phyloP scores from a whole-genome alignment of 1,140 invertebrate genomes.

The Drosophila novamexicana region DNA sequence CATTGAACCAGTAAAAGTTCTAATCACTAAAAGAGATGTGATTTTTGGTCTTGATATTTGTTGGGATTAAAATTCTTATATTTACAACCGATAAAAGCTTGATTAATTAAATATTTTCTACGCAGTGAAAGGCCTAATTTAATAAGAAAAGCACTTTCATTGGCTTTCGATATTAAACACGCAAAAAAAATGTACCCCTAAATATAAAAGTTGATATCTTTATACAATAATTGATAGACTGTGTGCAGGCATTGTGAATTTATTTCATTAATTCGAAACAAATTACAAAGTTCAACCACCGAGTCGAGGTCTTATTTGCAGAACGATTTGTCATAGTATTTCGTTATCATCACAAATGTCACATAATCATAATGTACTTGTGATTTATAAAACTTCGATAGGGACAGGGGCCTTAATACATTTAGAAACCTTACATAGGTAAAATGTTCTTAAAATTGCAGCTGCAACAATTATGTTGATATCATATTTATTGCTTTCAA shows the following conservation, averaged over 20 bases:
- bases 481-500: too few species aligned
- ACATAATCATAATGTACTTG: constrained; percentile 43
- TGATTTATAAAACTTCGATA: constrained; percentile 38
- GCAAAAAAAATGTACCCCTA: not conserved
- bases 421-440: too few species aligned
- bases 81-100: constrained; percentile 20
- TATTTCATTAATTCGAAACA: constrained; percentile 8
- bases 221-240: constrained; percentile 26
- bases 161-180: too few species aligned
- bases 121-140: constrained; percentile 41
- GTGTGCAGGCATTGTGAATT: too few species aligned
- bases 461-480: constrained; percentile 11
- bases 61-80: constrained; percentile 11
- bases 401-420: not conserved
- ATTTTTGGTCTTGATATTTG: too few species aligned
- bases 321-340: constrained; percentile 59
- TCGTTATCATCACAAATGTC: constrained; percentile 40
- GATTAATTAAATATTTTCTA: constrained; percentile 32
- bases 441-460: too few species aligned
- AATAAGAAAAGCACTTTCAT: constrained; percentile 3
- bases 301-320: constrained; percentile 22
- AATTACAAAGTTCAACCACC: constrained; percentile 55
- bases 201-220: constrained; percentile 4
- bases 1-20: too few species aligned
- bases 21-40: too few species aligned